Percentiles rank a stretch among this genome's conserved stretches.
Evolutionary conservation across 2,113 vertebrate genomes (phyloP).

Genomic region (Raja brachyura): DNA sequence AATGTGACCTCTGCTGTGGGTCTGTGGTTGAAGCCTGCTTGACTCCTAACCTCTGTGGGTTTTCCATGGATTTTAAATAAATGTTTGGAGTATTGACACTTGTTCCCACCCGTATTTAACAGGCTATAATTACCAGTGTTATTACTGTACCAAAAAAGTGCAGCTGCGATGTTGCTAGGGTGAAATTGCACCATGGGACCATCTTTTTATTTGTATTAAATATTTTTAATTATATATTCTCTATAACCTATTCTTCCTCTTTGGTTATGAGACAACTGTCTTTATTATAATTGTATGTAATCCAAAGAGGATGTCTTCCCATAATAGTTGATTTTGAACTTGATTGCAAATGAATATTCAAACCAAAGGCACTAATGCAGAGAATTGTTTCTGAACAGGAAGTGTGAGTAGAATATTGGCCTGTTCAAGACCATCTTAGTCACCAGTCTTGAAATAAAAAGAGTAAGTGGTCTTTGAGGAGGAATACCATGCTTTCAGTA

Average conservation of each 20-base stretch:
- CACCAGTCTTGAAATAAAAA: not conserved
- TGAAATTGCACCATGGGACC: not conserved
- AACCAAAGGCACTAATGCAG: not conserved
- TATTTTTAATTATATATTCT: conserved; percentile 33
- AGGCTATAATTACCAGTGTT: conserved; percentile 22
- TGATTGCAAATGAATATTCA: not conserved
- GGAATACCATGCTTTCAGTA: not conserved
- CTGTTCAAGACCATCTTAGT: not conserved
- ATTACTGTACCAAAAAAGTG: conserved; percentile 6
- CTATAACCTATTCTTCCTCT: not conserved
- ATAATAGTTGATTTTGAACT: not conserved
- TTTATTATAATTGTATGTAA: conserved; percentile 18
- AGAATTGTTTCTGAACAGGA: not conserved
- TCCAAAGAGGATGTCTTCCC: not conserved
- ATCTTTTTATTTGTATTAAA: conserved; percentile 2
- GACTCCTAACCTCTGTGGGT: not conserved
- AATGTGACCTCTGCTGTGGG: not conserved
- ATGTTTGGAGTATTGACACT: not conserved
- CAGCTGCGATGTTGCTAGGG: conserved; percentile 10
- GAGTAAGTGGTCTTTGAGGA: not conserved
- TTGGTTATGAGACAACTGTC: not conserved
- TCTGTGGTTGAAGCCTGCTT: not conserved
- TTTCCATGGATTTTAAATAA: not conserved
- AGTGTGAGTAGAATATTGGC: not conserved
- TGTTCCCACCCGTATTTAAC: not conserved